Conservation (phyloP, 2,113 vertebrate genomes). For the Podiceps cristatus region DNA sequence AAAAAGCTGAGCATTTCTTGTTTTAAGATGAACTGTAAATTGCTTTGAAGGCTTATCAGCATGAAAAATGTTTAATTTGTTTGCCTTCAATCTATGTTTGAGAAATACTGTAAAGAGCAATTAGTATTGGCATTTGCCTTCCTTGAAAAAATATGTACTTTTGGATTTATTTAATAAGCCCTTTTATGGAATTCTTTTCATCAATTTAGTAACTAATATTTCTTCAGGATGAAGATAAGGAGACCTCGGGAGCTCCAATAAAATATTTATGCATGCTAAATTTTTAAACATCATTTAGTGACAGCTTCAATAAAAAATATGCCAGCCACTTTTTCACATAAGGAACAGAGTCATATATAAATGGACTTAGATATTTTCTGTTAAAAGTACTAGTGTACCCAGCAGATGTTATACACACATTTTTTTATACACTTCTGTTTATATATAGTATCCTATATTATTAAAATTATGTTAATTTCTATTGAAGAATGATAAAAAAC, state of each 20-base stretch:
- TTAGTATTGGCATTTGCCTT: background rate
- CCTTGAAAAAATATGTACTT: slow-evolving; percentile 5
- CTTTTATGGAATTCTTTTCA: background rate
- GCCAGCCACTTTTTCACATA: background rate
- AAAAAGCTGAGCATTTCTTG: background rate
- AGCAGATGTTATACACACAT: background rate
- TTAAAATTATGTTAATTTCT: background rate
- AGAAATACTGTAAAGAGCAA: slow-evolving; percentile 5
- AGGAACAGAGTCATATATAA: background rate
- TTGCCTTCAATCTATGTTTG: slow-evolving; percentile 11
- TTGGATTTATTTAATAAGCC: slow-evolving; percentile 1
- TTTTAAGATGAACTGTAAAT: background rate
- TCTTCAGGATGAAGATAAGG: background rate
- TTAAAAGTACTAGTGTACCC: background rate
- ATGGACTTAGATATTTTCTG: background rate
- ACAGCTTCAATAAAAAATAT: slow-evolving; percentile 11
- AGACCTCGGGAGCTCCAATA: background rate
- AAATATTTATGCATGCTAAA: slow-evolving; percentile 54
- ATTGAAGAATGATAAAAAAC: background rate
- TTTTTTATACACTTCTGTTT: background rate
- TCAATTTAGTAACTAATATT: slow-evolving; percentile 17
- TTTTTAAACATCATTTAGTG: slow-evolving; percentile 53
- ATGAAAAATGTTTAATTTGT: background rate
- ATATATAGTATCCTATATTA: background rate
- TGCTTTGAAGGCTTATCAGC: background rate